Evolutionary conservation across 2,888 invertebrate species (phyloP), one percentile per base, ranked within the genome.

Genomic region (Leuctra nigra): DNA sequence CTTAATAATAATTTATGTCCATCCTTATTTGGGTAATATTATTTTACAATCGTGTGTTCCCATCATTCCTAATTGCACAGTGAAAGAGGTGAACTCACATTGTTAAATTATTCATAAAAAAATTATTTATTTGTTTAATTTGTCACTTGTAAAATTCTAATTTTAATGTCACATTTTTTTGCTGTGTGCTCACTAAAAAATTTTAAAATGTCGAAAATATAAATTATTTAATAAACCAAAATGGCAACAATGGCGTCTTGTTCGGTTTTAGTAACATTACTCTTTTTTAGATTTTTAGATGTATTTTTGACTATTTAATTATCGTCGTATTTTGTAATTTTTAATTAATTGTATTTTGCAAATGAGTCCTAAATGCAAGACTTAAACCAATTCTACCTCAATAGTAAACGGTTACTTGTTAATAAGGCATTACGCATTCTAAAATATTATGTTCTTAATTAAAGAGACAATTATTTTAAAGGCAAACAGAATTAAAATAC

Each of bases 131-230:
- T 47, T 25, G 25, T 47, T 25, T 47, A 25, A 47, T 47, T n/a
- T n/a, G n/a, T n/a, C n/a, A n/a, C n/a, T 47, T 24, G n/a, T 25
- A 47, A 47, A 47, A 47, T 47, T 47, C 23, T 47, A 25, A 24
- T 47, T 24, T 47, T 25, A 47, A n/a, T n/a, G n/a, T n/a, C n/a
- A n/a, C n/a, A n/a, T n/a, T 25, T 47, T 46, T 47, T 25, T 25
- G 47, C 47, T 47, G 47, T 24, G 47, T 47, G 47, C 47, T 47
- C n/a, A n/a, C n/a, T n/a, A n/a, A n/a, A n/a, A n/a, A n/a, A n/a
- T n/a, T n/a, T n/a, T n/a, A n/a, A n/a, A n/a, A n/a, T n/a, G n/a
- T n/a, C n/a, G n/a, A n/a, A n/a, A n/a, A n/a, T n/a, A n/a, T n/a
- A n/a, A n/a, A n/a, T n/a, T n/a, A 25, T 47, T 47, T 16, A 24